Conservation (phyloP, 2,888 invertebrate species). For the Muschampia plurimacula region DNA sequence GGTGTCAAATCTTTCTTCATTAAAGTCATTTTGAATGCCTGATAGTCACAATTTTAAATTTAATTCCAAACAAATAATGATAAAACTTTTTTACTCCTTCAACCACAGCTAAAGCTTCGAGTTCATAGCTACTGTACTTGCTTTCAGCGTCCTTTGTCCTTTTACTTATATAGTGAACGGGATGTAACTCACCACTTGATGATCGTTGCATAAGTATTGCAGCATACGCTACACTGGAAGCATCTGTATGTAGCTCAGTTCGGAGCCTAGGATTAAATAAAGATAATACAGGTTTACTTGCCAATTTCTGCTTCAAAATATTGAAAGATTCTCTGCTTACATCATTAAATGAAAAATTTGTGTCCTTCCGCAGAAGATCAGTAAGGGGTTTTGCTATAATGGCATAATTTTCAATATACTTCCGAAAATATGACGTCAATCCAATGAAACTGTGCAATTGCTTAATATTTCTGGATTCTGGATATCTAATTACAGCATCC, state of each 20-base stretch:
- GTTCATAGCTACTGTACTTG: not conserved
- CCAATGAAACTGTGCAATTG: not conserved
- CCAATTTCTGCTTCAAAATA: not conserved
- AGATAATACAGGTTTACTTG: slow-evolving; percentile 1
- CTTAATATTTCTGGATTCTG: not conserved
- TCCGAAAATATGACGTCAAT: not conserved
- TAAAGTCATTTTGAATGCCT: slow-evolving; percentile 46
- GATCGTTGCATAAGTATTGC: not conserved
- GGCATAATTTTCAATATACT: not conserved
- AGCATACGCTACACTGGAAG: slow-evolving; percentile 6
- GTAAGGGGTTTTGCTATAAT: not conserved
- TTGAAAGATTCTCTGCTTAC: not conserved
- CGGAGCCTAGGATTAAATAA: not conserved
- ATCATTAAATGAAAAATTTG: not conserved
- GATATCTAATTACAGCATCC: not conserved
- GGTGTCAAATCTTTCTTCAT: slow-evolving; percentile 50
- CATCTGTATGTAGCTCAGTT: slow-evolving; percentile 50
- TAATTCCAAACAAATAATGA: slow-evolving; percentile 45
- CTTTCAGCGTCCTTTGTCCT: not conserved
- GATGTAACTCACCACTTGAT: not conserved
- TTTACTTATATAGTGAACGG: not conserved
- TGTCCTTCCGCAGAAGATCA: not conserved
- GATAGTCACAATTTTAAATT: slow-evolving; percentile 47
- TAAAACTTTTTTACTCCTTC: slow-evolving; percentile 38
- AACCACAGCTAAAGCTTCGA: not conserved